Evolutionary conservation across 37 sponge, comb jelly and placozoan species (phyloP), one percentile per base, ranked within the genome.

Genomic region (Dysidea cf. avara): DNA sequence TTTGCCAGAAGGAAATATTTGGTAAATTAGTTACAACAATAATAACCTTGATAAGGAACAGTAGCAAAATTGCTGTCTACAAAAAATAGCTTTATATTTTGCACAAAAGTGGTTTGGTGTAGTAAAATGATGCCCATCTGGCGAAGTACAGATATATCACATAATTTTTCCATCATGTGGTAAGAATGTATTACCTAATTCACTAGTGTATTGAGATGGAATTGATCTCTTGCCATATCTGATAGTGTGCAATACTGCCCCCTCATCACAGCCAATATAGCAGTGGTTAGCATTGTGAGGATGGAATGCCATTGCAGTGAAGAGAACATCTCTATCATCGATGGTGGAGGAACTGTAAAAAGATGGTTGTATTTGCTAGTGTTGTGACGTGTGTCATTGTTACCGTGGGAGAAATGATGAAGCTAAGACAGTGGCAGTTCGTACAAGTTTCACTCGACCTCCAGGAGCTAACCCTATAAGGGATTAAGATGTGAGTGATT

Each of bases 391-490:
- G n/a, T n/a, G n/a, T n/a, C n/a, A 9, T 9, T 9, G 9, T 43
- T 43, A 43, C 46, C 46, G 46, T 70, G 31, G 36, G 11, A 28
- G 13, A 26, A 28, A 21, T 43, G 46, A 43, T 43, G 46, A 5
- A 12, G 46, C 46, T 9, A 43, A 43, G 9, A 88, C 32, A 20
- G 84, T 47, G 29, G 89, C 68, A 67, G 87, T 96, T 51, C 74
- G 67, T 30, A 92, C 80, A 14, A 96, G 65, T 49, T 96, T 96
- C 13, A 92, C 80, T 24, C 73, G 66, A 2, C 93, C 96, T 16
- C 90, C 87, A 21, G 96, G 96, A 33, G 71, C 68, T 21, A 96
- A 84, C 18, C 93, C 79, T 77, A 31, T 1, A 69, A 30, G n/a
- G 17, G 7, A 26, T 22, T 9, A 71, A 28, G n/a, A n/a, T n/a